A percentile compares a stretch with the other conserved stretches of the same genome.
Conservation (phyloP, 37 sponge, comb jelly and placozoan species). For the Halichondria panicea region DNA sequence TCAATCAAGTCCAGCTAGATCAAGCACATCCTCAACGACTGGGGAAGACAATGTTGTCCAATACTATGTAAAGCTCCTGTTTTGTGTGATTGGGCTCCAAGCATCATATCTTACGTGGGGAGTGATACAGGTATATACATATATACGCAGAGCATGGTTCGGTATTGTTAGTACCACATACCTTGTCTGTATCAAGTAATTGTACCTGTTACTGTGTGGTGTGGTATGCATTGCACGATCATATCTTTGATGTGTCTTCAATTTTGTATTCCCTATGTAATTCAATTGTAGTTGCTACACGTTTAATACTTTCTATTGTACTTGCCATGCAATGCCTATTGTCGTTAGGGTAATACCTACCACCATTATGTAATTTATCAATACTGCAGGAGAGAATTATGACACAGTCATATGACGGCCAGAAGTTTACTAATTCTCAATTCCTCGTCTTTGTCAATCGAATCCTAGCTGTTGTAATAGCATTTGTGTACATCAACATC, state of each 20-base stretch:
- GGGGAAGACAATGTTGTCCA: not conserved
- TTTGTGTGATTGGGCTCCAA: constrained; percentile 84
- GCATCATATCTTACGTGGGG: constrained; percentile 93
- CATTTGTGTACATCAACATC: constrained; percentile 42
- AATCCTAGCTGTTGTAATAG: constrained; percentile 75
- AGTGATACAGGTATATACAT: constrained; percentile 85
- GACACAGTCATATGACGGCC: constrained; percentile 88
- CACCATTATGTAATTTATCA: not conserved
- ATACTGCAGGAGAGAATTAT: constrained; percentile 86
- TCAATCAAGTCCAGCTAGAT: not conserved
- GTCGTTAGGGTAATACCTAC: too few relatives aligned
- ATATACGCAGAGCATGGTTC: too few relatives aligned
- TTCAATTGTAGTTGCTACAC: too few relatives aligned
- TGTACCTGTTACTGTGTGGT: too few relatives aligned
- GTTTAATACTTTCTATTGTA: too few relatives aligned
- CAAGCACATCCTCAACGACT: not conserved
- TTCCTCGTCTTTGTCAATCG: constrained; percentile 97
- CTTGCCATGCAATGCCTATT: too few relatives aligned
- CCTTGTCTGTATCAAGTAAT: too few relatives aligned
- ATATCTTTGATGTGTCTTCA: too few relatives aligned
- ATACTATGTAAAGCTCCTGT: constrained; percentile 33
- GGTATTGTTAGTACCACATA: too few relatives aligned
- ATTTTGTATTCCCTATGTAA: too few relatives aligned
- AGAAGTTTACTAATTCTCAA: constrained; percentile 87
- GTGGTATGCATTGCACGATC: too few relatives aligned